Evolutionary conservation across 2,888 invertebrate genomes (phyloP).

Genomic region (Deladenus siricidicola): DNA sequence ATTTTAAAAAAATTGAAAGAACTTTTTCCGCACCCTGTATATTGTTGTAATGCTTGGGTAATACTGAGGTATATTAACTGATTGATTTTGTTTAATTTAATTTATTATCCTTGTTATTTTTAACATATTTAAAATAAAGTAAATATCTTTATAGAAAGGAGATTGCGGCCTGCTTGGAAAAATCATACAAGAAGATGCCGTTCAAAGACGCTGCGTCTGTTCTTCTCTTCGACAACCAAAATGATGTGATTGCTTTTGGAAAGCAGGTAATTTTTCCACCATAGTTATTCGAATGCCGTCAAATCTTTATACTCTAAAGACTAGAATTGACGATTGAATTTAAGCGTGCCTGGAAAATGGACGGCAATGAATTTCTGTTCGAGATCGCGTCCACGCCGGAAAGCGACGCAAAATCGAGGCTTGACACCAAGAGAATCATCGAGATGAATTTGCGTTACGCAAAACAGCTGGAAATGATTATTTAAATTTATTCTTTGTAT

Average conservation of each 20-base stretch:
- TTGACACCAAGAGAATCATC: slow-evolving; percentile 82
- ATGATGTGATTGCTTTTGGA: neutral
- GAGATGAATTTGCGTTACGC: slow-evolving; percentile 93
- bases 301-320: neutral
- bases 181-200: neutral
- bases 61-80: no score
- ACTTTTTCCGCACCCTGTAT: no score
- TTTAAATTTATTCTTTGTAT: slow-evolving; percentile 63
- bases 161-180: slow-evolving; percentile 1
- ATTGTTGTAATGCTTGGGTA: no score
- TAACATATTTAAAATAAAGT: no score
- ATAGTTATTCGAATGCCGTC: neutral
- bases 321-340: slow-evolving; percentile 45
- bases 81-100: no score
- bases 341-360: slow-evolving; percentile 74
- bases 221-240: neutral
- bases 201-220: neutral
- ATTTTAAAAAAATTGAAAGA: no score
- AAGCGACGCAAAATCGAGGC: slow-evolving; percentile 59
- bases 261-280: neutral
- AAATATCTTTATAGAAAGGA: no score
- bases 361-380: slow-evolving; percentile 70
- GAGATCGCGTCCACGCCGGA: slow-evolving; percentile 51
- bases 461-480: slow-evolving; percentile 96
- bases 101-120: no score